Base-by-base conservation (phyloP, 2,888 invertebrate species). In the Balanococcus diminutus region DNA sequence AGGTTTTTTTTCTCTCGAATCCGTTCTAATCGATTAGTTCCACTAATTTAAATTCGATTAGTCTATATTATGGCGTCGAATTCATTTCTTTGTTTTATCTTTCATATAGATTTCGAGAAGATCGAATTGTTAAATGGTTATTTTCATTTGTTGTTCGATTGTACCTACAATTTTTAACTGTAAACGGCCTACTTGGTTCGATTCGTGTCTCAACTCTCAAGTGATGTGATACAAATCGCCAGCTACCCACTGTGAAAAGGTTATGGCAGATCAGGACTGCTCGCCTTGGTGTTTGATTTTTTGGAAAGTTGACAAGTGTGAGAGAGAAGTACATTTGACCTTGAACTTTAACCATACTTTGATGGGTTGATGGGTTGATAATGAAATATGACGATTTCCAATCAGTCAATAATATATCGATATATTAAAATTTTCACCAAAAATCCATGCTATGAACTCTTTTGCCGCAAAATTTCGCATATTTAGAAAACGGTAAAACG, bases 1-100 rank as follows among this genome's bases (percentile, higher is more conserved):
- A 82, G n/a, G 42, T 39, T 51, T 51, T 51, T 51, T 42, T 42
- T 16, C 42, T 42, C 8, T 46, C 46, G 82, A 82, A 83, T 83
- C 83, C 83, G 83, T 83, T 83, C 56, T 56, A 83, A 83, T 83
- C 32, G 83, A 83, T 83, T 83, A 11, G 83, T 83, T 83, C 83
- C 61, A 56, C 83, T 83, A 83, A 83, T 83, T 83, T 46, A 83
- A 83, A 51, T 83, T 83, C 83, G 56, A 83, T 83, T 83, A 83
- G 32, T 56, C 32, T 83, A 83, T 28, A 32, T 46, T 42, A 28
- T 46, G 25, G 28, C 51, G 46, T 25, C 82, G 42, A 67, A 67
- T 67, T 67, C 28, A 31, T 16, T 67, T 67, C 67, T 67, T 67
- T 67, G 67, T 67, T 67, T 67, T 67, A 67, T 67, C 67, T 67